Percentiles rank a stretch among this genome's conserved stretches.
phyloP scores from a whole-genome alignment of 2,797 vertebrate genomes.

The Alectoris magna region DNA sequence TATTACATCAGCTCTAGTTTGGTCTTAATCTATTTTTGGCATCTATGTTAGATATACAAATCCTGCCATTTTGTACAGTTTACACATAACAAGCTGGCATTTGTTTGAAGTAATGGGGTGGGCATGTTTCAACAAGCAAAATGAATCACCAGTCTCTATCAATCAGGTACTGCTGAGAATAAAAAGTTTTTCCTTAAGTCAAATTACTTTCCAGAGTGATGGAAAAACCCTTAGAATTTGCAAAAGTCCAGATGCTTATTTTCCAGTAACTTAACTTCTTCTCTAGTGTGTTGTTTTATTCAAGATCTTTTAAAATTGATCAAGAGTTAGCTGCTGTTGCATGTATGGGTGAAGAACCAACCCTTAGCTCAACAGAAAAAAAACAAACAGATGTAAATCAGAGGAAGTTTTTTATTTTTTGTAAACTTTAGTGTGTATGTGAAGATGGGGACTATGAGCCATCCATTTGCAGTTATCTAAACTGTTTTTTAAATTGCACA shows the following conservation, averaged over 20 bases:
- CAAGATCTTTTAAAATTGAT: constrained; percentile 37
- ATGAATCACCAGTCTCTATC: constrained; percentile 53
- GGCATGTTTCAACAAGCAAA: constrained; percentile 27
- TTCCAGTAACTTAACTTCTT: constrained; percentile 37
- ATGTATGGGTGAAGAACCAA: constrained; percentile 48
- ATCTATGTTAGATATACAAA: not conserved
- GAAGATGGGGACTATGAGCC: not conserved
- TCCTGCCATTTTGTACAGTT: not conserved
- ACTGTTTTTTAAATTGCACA: not conserved
- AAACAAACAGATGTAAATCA: constrained; percentile 19
- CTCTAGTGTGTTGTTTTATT: not conserved
- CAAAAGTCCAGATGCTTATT: constrained; percentile 19
- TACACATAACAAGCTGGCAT: not conserved
- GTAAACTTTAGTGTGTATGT: not conserved
- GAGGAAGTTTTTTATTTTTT: constrained; percentile 32
- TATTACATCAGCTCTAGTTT: not conserved
- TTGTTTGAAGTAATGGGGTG: constrained; percentile 12
- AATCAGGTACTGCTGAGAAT: not conserved
- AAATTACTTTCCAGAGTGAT: not conserved
- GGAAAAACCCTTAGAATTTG: not conserved
- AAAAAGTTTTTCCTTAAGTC: constrained; percentile 13
- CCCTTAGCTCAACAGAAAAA: constrained; percentile 19
- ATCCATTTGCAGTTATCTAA: constrained; percentile 28
- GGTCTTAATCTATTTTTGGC: not conserved
- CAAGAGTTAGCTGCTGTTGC: not conserved